These are phyloP conservation scores for Teleiodes luculella DNA, from an alignment of 2,888 invertebrate species.

Conservation along the genomic window DNA sequence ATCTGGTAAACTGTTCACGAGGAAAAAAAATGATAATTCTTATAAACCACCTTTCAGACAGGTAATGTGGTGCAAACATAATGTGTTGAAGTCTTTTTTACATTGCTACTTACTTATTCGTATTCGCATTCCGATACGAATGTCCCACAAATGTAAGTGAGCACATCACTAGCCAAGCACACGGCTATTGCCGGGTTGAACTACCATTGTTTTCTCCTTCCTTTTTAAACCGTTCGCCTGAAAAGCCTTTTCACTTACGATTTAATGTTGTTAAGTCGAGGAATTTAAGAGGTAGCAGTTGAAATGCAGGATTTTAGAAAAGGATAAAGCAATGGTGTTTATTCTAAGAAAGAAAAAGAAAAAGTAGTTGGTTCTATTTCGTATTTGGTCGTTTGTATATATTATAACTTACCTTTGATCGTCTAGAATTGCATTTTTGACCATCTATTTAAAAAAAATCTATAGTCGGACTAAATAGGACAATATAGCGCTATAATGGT, in stretches of 20 bases:
- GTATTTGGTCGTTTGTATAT: too few relatives aligned
- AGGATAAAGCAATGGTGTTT: neutral
- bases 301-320: constrained; percentile 4
- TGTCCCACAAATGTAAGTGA: neutral
- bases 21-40: too few relatives aligned
- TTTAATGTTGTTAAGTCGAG: constrained; percentile 32
- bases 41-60: too few relatives aligned
- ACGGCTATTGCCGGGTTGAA: constrained; percentile 31
- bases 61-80: too few relatives aligned
- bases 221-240: constrained; percentile 30
- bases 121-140: neutral
- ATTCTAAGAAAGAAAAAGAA: neutral
- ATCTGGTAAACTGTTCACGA: too few relatives aligned
- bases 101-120: neutral
- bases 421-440: too few relatives aligned
- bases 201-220: constrained; percentile 39
- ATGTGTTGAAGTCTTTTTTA: too few relatives aligned
- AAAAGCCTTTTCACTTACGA: constrained; percentile 31
- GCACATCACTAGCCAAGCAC: constrained; percentile 4
- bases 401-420: too few relatives aligned
- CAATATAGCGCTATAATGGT: too few relatives aligned
- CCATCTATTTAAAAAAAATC: too few relatives aligned
- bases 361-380: neutral
- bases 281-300: constrained; percentile 10
- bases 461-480: too few relatives aligned